Evolutionary conservation across 2,113 vertebrate genomes (phyloP).

Genomic region (Corynorhinus townsendii): DNA sequence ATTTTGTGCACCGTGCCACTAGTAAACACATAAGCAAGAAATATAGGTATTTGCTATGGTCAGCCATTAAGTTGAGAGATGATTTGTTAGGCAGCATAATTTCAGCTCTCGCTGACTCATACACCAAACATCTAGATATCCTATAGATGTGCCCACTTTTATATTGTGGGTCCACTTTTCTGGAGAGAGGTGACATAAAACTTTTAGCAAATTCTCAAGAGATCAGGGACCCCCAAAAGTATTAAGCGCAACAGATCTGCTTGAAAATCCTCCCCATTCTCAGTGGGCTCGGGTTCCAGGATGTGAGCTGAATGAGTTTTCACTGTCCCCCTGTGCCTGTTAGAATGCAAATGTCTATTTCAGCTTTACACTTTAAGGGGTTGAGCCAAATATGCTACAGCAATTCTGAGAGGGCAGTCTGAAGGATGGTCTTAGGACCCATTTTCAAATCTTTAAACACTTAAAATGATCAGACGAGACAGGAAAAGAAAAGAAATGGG

Average conservation of each 20-base stretch:
- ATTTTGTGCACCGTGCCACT: too few species aligned
- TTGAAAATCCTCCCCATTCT: not conserved
- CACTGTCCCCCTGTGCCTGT: not conserved
- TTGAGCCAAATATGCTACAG: not conserved
- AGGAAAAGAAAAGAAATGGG: not conserved
- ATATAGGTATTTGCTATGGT: not conserved
- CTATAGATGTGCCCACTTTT: not conserved
- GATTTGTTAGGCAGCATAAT: not conserved
- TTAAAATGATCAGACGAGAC: not conserved
- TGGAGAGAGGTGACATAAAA: not conserved
- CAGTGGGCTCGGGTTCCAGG: not conserved
- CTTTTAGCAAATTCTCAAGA: constrained; percentile 5
- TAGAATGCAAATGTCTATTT: not conserved
- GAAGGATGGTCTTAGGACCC: not conserved
- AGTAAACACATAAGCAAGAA: not conserved
- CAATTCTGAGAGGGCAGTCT: not conserved
- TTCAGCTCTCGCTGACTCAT: not conserved
- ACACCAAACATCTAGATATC: not conserved
- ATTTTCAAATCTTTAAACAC: not conserved
- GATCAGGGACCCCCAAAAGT: not conserved
- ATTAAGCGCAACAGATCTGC: not conserved
- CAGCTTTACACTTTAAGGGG: not conserved
- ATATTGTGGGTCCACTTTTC: not conserved
- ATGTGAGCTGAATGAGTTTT: not conserved
- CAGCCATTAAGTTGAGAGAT: not conserved